Evolutionary conservation across 35 echinoderm and acorn worm species (phyloP).

Genomic region (Anneissia japonica): DNA sequence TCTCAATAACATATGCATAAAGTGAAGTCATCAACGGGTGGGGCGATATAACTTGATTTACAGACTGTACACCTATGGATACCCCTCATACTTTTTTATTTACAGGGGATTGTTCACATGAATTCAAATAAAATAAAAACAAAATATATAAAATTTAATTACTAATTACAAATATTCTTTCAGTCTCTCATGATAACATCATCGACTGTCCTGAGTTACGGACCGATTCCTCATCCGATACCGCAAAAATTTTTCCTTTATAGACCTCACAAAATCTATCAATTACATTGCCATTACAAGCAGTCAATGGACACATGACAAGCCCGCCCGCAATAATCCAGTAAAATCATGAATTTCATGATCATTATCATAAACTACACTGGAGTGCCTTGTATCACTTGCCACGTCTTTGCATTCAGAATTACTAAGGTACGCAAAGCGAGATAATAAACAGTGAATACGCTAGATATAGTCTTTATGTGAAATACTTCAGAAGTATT

Average conservation of each 20-base stretch:
- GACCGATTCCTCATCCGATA: neutral
- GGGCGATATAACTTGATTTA: neutral
- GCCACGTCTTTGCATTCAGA: too few species aligned
- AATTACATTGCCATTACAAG: too few species aligned
- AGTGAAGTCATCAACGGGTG: neutral
- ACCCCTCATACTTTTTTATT: neutral
- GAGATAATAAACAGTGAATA: too few species aligned
- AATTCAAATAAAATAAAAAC: neutral
- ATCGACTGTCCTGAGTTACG: neutral
- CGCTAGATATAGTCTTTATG: too few species aligned
- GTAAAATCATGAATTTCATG: too few species aligned
- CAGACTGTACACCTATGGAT: neutral
- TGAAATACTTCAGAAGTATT: too few species aligned
- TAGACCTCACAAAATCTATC: neutral
- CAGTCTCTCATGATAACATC: neutral
- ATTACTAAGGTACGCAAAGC: too few species aligned
- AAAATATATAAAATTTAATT: conserved; percentile 1
- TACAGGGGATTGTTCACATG: neutral
- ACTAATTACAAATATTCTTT: neutral
- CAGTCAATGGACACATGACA: too few species aligned
- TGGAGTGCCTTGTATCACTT: too few species aligned
- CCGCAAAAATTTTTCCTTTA: neutral
- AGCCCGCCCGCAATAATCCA: too few species aligned
- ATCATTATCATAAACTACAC: too few species aligned
- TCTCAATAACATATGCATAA: neutral